Conservation (phyloP, 1,140 invertebrate genomes). For the Pissodes strobi region DNA sequence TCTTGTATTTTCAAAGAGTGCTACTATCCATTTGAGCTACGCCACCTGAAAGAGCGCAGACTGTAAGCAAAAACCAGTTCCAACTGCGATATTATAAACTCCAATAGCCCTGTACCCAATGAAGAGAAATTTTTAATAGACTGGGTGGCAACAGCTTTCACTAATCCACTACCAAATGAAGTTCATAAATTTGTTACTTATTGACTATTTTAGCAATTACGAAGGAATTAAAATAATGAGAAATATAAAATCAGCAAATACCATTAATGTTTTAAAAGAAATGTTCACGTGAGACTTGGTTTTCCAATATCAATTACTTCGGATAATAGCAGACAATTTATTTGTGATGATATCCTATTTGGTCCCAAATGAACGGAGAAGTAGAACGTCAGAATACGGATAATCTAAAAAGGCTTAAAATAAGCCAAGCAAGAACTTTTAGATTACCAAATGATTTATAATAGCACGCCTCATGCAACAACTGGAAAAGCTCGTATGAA, state of each 20-base stretch:
- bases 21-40: no score
- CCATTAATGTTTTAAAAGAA: constrained; percentile 20
- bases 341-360: constrained; percentile 32
- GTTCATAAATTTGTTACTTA: constrained; percentile 46
- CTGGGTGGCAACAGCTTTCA: constrained; percentile 49
- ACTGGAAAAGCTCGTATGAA: constrained; percentile 40
- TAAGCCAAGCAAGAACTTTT: constrained; percentile 39
- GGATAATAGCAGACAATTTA: constrained; percentile 36
- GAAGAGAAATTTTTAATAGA: constrained; percentile 43
- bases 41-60: no score
- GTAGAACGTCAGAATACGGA: constrained; percentile 47
- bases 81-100: no score
- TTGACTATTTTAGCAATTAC: constrained; percentile 28
- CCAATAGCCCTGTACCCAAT: constrained; percentile 42
- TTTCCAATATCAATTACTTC: no score
- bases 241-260: background rate
- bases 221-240: constrained; percentile 24
- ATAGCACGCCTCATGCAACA: constrained; percentile 41
- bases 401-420: constrained; percentile 47
- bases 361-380: constrained; percentile 45
- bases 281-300: constrained; percentile 31
- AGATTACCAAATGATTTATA: constrained; percentile 49
- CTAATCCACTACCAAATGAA: constrained; percentile 46
- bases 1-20: no score
- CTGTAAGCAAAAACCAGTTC: no score